A percentile compares a stretch with the other conserved stretches of the same genome.
These are phyloP conservation scores for Hippocampus guttulatus DNA, from an alignment of 2,113 vertebrate species.

Conservation along the genomic window DNA sequence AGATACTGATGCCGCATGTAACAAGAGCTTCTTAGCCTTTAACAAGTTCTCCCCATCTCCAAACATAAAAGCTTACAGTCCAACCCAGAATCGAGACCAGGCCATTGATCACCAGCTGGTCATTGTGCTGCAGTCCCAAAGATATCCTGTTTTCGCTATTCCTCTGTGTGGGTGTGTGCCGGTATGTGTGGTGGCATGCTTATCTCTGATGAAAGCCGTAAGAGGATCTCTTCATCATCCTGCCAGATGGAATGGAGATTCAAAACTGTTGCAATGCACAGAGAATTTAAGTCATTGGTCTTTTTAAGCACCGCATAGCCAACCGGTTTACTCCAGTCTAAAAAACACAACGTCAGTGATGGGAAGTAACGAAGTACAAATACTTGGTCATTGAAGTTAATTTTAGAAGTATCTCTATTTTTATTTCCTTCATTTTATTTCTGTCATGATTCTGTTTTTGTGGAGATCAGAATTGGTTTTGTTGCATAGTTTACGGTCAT, in stretches of 20 bases:
- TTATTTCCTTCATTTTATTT: neutral
- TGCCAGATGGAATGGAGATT: constrained; percentile 11
- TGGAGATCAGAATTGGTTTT: neutral
- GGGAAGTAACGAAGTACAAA: neutral
- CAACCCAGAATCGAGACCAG: constrained; percentile 20
- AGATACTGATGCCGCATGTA: neutral
- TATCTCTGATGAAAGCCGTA: constrained; percentile 42
- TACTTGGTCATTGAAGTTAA: neutral
- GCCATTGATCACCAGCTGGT: constrained; percentile 50
- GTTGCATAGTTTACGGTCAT: no score
- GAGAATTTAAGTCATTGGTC: neutral
- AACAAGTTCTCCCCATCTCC: neutral
- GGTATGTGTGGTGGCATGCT: constrained; percentile 19
- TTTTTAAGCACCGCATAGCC: neutral
- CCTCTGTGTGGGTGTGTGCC: constrained; percentile 16
- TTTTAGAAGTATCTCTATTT: neutral
- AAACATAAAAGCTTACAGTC: neutral
- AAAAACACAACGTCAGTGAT: no score
- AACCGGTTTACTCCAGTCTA: no score
- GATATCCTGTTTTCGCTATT: constrained; percentile 40
- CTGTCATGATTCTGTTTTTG: neutral
- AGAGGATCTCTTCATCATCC: constrained; percentile 39
- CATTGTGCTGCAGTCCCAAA: constrained; percentile 39
- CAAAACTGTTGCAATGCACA: neutral
- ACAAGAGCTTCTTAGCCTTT: neutral